Evolutionary conservation across 2,113 vertebrate species (phyloP), one percentile per base, ranked within the genome.

Genomic region (Acanthisitta chloris): DNA sequence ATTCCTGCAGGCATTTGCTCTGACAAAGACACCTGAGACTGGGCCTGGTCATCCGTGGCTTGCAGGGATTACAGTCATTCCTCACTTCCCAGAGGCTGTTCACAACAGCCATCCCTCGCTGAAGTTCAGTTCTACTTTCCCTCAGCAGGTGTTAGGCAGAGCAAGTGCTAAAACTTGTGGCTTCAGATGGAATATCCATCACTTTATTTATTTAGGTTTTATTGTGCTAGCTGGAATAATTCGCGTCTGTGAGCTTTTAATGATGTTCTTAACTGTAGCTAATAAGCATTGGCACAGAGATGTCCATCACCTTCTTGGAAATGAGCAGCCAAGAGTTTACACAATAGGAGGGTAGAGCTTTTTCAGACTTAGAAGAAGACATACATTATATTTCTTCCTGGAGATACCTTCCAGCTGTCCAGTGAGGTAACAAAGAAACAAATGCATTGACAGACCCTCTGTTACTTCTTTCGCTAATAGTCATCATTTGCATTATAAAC

Each of bases 401-500:
- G 40, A 80, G 49, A 45, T 64, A 87, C 55, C 62, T 96, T 94
- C 33, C 87, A 96, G 81, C 66, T 85, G 58, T 45, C 76, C 45
- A 55, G 36, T 25, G 62, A 92, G 71, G 78, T 91, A 89, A 85
- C 62, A 94, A 88, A 71, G 64, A 90, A 92, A 67, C 20, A 89
- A 81, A 86, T 48, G 70, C 21, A 49, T 82, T 48, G 58, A 69
- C 52, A 92, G 46, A 25, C 11, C 64, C 61, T 25, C 51, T 70
- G 36, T 70, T 61, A 38, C 42, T 58, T 57, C 57, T 81, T 91
- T 76, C 64, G 42, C 62, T 58, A 87, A 76, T 31, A 87, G 54
- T 26, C 71, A 66, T 62, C 34, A n/a, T 72, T 82, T 89, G 70
- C 54, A 21, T 85, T 82, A 42, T 42, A 82, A 82, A 70, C 33